A percentile compares a stretch with the other conserved stretches of the same genome.
These are phyloP conservation scores for Dynastes hyllus DNA, from an alignment of 2,888 invertebrate genomes.

Conservation along the genomic window DNA sequence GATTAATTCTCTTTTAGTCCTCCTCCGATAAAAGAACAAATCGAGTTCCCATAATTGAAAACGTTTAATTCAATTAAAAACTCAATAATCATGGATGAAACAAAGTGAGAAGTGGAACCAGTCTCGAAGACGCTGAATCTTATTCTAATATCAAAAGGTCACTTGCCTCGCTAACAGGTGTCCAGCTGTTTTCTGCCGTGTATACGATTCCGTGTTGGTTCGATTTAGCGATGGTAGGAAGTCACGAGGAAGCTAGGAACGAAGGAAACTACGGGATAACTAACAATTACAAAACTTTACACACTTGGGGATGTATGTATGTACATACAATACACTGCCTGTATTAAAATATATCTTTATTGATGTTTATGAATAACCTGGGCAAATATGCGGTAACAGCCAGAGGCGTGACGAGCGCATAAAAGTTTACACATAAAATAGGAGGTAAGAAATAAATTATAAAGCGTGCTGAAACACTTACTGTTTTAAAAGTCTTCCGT, in stretches of 20 bases:
- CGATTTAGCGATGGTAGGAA: constrained; percentile 13
- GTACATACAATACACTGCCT: too few species aligned
- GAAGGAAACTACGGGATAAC: constrained; percentile 1
- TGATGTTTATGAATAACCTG: too few species aligned
- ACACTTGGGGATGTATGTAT: too few species aligned
- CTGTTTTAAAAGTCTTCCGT: too few species aligned
- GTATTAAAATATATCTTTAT: too few species aligned
- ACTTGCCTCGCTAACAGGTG: constrained; percentile 41
- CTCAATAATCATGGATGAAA: constrained; percentile 19
- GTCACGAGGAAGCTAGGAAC: constrained; percentile 15
- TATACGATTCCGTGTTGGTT: constrained; percentile 36
- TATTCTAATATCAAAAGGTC: constrained; percentile 45
- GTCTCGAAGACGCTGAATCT: neutral
- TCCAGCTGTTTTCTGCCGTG: constrained; percentile 39
- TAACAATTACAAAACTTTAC: neutral
- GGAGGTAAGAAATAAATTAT: too few species aligned
- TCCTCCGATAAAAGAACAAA: neutral
- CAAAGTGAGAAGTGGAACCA: constrained; percentile 14
- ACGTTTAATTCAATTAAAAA: constrained; percentile 42
- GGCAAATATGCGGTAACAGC: too few species aligned
- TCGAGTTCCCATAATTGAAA: constrained; percentile 37
- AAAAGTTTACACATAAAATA: too few species aligned
- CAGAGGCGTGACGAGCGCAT: too few species aligned
- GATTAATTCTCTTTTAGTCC: constrained; percentile 30
- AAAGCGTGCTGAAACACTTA: too few species aligned